phyloP scores from a whole-genome alignment of 2,797 vertebrate genomes.

The Squalus acanthias region DNA sequence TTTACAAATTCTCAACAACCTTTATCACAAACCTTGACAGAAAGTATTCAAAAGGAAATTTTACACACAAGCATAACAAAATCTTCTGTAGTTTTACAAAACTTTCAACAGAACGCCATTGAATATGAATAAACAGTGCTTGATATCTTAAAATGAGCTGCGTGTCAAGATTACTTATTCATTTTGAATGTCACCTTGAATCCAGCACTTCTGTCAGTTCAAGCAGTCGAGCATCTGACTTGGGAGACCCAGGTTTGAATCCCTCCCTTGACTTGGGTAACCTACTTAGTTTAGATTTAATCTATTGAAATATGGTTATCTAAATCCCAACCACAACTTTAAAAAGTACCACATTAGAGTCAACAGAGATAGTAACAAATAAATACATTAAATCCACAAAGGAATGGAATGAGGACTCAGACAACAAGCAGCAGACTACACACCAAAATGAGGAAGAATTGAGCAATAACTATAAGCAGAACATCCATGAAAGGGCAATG shows the following conservation, averaged over 20 bases:
- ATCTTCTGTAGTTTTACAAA: neutral
- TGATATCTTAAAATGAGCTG: neutral
- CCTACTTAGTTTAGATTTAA: neutral
- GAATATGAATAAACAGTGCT: neutral
- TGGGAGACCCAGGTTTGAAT: neutral
- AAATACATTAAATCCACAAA: neutral
- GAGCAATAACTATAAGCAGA: neutral
- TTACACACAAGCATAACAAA: neutral
- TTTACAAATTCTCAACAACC: neutral
- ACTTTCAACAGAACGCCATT: neutral
- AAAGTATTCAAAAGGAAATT: neutral
- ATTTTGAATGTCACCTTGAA: slow-evolving; percentile 33
- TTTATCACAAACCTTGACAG: neutral
- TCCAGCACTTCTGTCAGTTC: neutral
- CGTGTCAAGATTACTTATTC: neutral
- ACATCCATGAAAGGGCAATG: neutral
- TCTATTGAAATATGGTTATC: neutral
- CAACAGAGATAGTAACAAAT: neutral
- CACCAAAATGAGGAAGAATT: neutral
- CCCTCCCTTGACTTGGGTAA: neutral
- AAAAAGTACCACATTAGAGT: neutral
- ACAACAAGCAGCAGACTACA: neutral
- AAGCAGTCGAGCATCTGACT: neutral
- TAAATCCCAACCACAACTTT: neutral
- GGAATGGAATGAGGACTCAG: neutral